A percentile compares a stretch with the other conserved stretches of the same genome.
phyloP scores from a whole-genome alignment of 2,888 invertebrate species.

The Tribolium freemani region DNA sequence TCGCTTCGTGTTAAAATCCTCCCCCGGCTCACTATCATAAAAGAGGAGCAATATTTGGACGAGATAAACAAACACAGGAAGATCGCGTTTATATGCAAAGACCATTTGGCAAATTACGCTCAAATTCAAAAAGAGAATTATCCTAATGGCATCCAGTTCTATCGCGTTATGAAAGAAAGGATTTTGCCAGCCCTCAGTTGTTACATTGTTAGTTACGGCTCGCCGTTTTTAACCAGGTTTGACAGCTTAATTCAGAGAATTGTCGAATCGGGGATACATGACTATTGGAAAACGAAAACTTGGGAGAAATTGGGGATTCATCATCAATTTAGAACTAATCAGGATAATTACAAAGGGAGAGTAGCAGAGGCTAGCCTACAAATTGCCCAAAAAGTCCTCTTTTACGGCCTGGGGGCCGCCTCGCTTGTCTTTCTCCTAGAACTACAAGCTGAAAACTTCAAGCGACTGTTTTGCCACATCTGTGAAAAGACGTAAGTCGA shows the following conservation, averaged over 20 bases:
- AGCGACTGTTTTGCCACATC: no score
- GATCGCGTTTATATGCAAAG: constrained; percentile 45
- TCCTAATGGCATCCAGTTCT: constrained; percentile 34
- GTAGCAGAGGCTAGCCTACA: background rate
- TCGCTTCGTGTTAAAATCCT: constrained; percentile 33
- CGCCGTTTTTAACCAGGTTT: constrained; percentile 40
- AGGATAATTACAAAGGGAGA: background rate
- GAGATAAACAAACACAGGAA: constrained; percentile 41
- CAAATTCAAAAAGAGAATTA: constrained; percentile 42
- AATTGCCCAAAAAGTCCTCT: background rate
- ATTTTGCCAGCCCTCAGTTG: constrained; percentile 47
- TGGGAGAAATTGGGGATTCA: constrained; percentile 24
- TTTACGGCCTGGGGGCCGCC: background rate
- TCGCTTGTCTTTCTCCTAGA: constrained; percentile 9
- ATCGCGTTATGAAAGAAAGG: constrained; percentile 45
- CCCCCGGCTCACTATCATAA: constrained; percentile 26
- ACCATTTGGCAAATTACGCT: constrained; percentile 44
- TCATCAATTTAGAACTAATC: background rate
- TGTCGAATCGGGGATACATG: constrained; percentile 45
- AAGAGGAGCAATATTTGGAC: constrained; percentile 32
- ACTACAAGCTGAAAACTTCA: background rate
- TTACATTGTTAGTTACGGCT: constrained; percentile 48
- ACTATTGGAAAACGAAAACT: constrained; percentile 43
- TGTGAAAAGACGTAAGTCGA: no score
- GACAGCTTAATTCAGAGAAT: constrained; percentile 36